phyloP scores from a whole-genome alignment of 1,140 invertebrate genomes.

The Drosophila pachea region DNA sequence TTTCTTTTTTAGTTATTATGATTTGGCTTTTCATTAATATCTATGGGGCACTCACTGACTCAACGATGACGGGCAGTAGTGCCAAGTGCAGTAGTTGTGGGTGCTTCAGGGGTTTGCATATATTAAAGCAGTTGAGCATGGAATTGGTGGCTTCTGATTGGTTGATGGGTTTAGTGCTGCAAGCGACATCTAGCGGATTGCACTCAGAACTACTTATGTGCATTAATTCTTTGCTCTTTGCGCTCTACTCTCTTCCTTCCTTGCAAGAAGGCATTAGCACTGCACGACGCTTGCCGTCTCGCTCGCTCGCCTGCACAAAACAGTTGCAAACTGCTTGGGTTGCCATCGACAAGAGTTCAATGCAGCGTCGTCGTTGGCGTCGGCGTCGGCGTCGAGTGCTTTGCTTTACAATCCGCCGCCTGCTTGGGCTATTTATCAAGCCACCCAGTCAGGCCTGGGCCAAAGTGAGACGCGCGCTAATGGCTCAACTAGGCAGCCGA shows the following conservation, averaged over 20 bases:
- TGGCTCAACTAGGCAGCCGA: constrained; percentile 37
- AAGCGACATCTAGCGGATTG: too few species aligned
- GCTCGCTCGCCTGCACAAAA: background rate
- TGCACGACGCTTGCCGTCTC: background rate
- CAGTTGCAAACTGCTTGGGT: too few species aligned
- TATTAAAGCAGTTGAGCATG: background rate
- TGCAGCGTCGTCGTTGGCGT: background rate
- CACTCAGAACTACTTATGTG: background rate
- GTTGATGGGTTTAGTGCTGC: too few species aligned
- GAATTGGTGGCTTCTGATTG: too few species aligned
- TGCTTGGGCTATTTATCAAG: constrained; percentile 8
- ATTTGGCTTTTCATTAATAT: constrained; percentile 31
- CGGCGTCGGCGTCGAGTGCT: constrained; percentile 2
- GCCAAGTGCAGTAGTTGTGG: constrained; percentile 50
- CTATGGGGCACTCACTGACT: constrained; percentile 21
- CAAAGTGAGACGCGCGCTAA: constrained; percentile 41
- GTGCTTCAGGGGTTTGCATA: background rate
- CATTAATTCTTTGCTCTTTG: too few species aligned
- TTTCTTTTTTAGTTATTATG: constrained; percentile 8
- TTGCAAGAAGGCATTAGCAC: constrained; percentile 23
- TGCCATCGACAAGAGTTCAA: constrained; percentile 33
- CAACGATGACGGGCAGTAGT: constrained; percentile 58
- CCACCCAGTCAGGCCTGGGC: constrained; percentile 25
- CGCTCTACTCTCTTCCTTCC: constrained; percentile 13
- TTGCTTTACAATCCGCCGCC: constrained; percentile 4